Evolutionary conservation across 2,113 vertebrate genomes (phyloP).

Genomic region (Larimichthys crocea): DNA sequence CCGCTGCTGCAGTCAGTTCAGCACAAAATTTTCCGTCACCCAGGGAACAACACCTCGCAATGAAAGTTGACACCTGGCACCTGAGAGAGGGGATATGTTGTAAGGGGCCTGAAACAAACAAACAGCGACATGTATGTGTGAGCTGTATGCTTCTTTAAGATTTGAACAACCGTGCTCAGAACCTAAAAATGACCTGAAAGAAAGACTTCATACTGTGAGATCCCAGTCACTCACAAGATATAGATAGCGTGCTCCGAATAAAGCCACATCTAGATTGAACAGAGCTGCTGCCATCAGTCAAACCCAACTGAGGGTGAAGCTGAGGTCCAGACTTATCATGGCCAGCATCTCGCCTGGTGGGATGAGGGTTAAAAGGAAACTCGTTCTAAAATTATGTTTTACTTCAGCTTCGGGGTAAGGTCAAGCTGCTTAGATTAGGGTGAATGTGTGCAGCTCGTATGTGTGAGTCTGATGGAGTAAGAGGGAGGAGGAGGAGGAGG

Average conservation of each 20-base stretch:
- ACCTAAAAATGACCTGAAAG: background rate
- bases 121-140: background rate
- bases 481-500: background rate
- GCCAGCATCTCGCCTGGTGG: slow-evolving; percentile 28
- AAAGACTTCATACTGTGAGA: background rate
- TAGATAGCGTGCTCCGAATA: background rate
- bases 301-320: background rate
- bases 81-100: background rate
- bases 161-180: background rate
- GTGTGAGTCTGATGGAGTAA: background rate
- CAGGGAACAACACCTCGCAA: background rate
- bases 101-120: background rate
- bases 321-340: slow-evolving; percentile 12
- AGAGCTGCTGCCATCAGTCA: slow-evolving; percentile 34
- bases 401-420: slow-evolving; percentile 46
- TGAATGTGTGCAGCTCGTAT: slow-evolving; percentile 31
- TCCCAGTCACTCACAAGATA: background rate
- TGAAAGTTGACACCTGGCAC: background rate
- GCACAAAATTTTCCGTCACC: slow-evolving; percentile 12
- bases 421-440: slow-evolving; percentile 60
- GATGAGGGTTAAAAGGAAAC: slow-evolving; percentile 63
- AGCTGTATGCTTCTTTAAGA: slow-evolving; percentile 10
- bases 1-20: background rate
- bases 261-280: slow-evolving; percentile 21
- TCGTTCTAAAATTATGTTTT: slow-evolving; percentile 56